These are phyloP conservation scores for Mystacornis crossleyi DNA, from an alignment of 2,113 vertebrate genomes.

Conservation along the genomic window DNA sequence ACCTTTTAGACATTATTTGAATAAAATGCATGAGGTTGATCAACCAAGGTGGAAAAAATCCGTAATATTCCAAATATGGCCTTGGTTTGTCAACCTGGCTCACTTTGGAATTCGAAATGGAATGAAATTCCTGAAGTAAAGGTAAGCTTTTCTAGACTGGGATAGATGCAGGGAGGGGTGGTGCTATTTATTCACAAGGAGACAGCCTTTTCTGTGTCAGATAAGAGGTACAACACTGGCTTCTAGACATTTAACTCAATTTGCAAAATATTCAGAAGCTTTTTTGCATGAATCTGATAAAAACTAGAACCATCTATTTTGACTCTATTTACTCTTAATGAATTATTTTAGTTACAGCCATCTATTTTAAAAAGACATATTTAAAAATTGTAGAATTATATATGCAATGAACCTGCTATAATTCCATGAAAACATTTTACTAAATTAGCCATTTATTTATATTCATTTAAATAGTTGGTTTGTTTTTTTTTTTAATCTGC, in stretches of 20 bases:
- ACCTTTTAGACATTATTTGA: conserved; percentile 76
- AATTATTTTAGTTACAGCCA: neutral
- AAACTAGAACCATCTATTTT: neutral
- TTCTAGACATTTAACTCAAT: neutral
- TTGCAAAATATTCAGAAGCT: neutral
- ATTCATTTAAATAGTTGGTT: neutral
- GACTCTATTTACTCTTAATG: neutral
- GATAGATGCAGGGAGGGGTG: neutral
- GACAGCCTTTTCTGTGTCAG: neutral
- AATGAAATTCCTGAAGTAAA: neutral
- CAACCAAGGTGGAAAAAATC: conserved; percentile 70
- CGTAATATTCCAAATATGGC: conserved; percentile 55
- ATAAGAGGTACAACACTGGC: neutral
- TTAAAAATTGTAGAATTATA: neutral
- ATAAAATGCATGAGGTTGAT: conserved; percentile 69
- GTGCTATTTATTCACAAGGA: neutral
- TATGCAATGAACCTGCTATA: neutral
- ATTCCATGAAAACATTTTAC: neutral
- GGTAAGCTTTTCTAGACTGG: neutral
- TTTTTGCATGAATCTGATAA: neutral
- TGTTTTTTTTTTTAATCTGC: neutral
- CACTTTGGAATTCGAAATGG: conserved; percentile 33
- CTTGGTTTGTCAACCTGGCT: conserved; percentile 45
- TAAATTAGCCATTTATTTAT: conserved; percentile 30
- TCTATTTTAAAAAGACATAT: neutral